phyloP scores from a whole-genome alignment of 2,797 vertebrate species.

The Sparidentex hasta region DNA sequence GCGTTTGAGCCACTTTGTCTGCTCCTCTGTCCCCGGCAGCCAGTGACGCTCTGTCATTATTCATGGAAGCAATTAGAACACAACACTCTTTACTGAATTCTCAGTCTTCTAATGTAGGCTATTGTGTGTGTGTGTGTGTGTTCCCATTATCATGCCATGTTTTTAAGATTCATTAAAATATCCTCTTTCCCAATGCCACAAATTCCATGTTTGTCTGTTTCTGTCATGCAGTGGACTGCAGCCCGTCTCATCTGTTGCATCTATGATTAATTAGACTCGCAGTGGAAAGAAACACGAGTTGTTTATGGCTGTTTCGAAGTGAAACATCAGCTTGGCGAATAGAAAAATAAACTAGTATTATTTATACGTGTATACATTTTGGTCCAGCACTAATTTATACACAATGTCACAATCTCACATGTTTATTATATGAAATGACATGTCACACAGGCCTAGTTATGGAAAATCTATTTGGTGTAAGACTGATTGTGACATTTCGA shows the following conservation, averaged over 20 bases:
- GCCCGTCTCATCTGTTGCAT: slow-evolving; percentile 1
- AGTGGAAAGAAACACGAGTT: slow-evolving; percentile 6
- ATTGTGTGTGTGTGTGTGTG: not conserved
- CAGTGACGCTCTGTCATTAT: slow-evolving; percentile 49
- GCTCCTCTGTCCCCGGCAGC: not conserved
- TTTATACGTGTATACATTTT: not conserved
- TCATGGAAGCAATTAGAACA: slow-evolving; percentile 45
- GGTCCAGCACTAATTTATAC: not conserved
- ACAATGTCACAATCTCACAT: not conserved
- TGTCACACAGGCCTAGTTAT: not conserved
- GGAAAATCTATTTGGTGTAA: not conserved
- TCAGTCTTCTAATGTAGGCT: not conserved
- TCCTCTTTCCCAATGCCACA: not conserved
- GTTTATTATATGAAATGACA: not conserved
- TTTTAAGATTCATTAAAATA: not conserved
- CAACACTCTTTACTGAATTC: slow-evolving; percentile 7
- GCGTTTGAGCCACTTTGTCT: slow-evolving; percentile 22
- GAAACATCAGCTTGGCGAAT: not conserved
- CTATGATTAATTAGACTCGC: slow-evolving; percentile 1
- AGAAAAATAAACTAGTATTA: slow-evolving; percentile 2
- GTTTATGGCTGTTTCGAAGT: slow-evolving; percentile 3
- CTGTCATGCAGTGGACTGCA: not conserved
- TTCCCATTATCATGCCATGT: not conserved
- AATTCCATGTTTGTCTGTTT: not conserved
- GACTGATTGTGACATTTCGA: slow-evolving; percentile 22